phyloP scores from a whole-genome alignment of 2,888 invertebrate species.

The Hofmannophila pseudospretella region DNA sequence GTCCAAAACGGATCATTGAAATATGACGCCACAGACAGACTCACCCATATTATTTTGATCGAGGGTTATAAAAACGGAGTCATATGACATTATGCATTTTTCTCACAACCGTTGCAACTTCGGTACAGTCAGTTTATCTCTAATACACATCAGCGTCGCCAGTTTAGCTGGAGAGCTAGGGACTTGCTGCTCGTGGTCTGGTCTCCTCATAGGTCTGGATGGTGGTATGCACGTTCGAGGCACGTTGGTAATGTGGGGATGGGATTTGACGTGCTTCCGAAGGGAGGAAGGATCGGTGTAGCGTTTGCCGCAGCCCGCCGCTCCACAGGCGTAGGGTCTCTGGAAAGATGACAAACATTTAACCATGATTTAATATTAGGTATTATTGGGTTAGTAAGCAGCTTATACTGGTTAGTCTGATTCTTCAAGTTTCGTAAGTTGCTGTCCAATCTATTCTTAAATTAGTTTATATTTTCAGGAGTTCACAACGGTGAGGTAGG shows the following conservation, averaged over 20 bases:
- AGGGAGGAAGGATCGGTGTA: conserved; percentile 97
- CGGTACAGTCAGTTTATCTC: conserved; percentile 64
- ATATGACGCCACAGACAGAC: no score
- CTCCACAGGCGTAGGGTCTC: conserved; percentile 96
- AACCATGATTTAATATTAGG: no score
- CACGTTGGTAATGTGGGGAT: conserved; percentile 68
- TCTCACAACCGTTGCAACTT: conserved; percentile 50
- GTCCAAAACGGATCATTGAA: no score
- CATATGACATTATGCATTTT: no score
- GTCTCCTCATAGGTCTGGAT: conserved; percentile 41
- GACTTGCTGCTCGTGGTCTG: conserved; percentile 52
- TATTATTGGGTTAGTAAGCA: no score
- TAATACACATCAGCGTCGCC: conserved; percentile 57
- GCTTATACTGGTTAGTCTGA: no score
- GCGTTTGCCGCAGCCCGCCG: conserved; percentile 90
- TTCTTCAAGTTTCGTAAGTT: no score
- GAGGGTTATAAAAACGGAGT: no score
- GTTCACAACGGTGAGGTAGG: no score
- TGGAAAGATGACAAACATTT: conserved; percentile 67
- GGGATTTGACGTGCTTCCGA: conserved; percentile 94
- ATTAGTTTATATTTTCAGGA: no score
- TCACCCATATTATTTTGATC: no score
- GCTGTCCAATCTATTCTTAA: no score
- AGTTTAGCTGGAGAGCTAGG: conserved; percentile 68
- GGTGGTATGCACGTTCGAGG: conserved; percentile 61